Evolutionary conservation across 2,797 vertebrate species (phyloP).

Genomic region (Lindbergichthys nudifrons): DNA sequence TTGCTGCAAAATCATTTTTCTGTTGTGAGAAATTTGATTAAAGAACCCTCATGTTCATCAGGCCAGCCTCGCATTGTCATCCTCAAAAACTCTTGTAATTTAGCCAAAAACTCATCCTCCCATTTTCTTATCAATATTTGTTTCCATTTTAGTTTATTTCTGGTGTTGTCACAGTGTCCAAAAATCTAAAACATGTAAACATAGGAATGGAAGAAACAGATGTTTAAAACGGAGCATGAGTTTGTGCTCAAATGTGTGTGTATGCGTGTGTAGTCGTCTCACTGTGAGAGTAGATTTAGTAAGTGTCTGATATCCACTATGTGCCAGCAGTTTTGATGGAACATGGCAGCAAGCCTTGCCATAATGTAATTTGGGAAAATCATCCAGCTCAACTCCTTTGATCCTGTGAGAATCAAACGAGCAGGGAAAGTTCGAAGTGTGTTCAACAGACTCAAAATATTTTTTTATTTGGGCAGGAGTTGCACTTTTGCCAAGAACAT

Average conservation of each 20-base stretch:
- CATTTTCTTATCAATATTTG: conserved; percentile 16
- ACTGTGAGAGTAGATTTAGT: conserved; percentile 47
- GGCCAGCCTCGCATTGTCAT: background rate
- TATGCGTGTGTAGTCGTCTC: background rate
- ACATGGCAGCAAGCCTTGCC: conserved; percentile 62
- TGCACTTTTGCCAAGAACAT: conserved; percentile 6
- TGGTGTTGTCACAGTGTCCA: background rate
- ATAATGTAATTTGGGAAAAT: conserved; percentile 68
- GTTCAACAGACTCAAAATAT: conserved; percentile 31
- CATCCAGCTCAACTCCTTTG: conserved; percentile 57
- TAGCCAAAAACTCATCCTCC: conserved; percentile 13
- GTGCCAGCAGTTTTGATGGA: conserved; percentile 65
- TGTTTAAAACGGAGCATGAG: conserved; percentile 23
- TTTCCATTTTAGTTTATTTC: conserved; percentile 25
- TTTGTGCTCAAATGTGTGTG: background rate
- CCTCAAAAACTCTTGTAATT: conserved; percentile 6
- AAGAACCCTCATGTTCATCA: background rate
- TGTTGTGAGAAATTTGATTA: background rate
- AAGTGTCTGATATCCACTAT: conserved; percentile 48
- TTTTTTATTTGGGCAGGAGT: conserved; percentile 24
- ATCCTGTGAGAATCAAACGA: conserved; percentile 60
- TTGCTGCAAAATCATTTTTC: background rate
- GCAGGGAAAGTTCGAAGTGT: conserved; percentile 40
- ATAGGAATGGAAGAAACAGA: conserved; percentile 59
- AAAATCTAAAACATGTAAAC: conserved; percentile 58